A percentile compares a stretch with the other conserved stretches of the same genome.
These are phyloP conservation scores for Plecturocebus donacophilus DNA, from an alignment of 2,113 vertebrate species.

Conservation along the genomic window DNA sequence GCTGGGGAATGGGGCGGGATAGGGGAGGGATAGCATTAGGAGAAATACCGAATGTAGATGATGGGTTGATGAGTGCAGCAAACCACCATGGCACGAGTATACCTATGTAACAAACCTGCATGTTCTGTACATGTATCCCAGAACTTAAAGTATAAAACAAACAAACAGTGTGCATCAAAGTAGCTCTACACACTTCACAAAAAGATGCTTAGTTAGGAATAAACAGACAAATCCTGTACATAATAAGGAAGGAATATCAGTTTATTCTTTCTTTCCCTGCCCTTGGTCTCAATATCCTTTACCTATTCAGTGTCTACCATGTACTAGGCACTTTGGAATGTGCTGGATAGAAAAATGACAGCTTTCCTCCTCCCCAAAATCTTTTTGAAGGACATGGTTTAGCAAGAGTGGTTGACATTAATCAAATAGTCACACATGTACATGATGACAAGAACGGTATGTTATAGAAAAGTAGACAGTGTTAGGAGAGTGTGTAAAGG, in stretches of 20 bases:
- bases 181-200: background rate
- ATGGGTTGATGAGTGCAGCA: no score
- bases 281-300: background rate
- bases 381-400: background rate
- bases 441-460: background rate
- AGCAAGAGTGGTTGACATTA: background rate
- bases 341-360: slow-evolving; percentile 17
- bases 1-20: no score
- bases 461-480: background rate
- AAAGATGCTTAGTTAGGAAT: background rate
- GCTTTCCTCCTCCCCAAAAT: background rate
- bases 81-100: no score
- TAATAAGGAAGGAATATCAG: background rate
- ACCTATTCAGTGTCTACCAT: background rate
- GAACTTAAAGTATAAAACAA: no score
- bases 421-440: background rate
- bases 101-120: no score
- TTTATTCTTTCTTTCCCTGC: background rate
- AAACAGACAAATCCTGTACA: background rate
- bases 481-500: background rate
- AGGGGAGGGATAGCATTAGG: no score
- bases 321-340: background rate
- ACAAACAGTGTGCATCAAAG: background rate
- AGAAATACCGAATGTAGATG: no score
- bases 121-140: no score